Evolutionary conservation across 1,140 invertebrate species (phyloP).

Genomic region (Hylyphantes graminicola): DNA sequence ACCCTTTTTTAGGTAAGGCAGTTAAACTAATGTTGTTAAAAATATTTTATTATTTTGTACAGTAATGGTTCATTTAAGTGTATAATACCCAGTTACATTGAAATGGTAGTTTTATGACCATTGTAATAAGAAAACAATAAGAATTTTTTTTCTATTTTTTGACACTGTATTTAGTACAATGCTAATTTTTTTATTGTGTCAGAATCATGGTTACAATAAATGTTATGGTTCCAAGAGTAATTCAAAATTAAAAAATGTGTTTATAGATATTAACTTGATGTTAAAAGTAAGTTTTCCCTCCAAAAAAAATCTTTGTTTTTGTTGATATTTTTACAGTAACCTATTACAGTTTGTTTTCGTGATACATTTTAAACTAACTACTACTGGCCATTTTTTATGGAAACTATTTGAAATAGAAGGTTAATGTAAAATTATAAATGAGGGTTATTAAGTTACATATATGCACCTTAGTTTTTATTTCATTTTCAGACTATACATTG

Average conservation of each 20-base stretch:
- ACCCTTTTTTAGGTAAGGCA: constrained; percentile 82
- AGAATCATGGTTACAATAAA: too few relatives aligned
- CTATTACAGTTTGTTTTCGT: not conserved
- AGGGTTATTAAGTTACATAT: not conserved
- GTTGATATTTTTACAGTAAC: not conserved
- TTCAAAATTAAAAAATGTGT: too few relatives aligned
- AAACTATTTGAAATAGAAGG: not conserved
- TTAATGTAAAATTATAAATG: not conserved
- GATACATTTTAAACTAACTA: not conserved
- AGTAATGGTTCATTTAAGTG: not conserved
- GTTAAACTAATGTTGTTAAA: not conserved
- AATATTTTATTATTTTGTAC: not conserved
- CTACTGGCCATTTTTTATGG: not conserved
- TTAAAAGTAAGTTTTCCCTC: not conserved
- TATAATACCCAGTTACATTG: not conserved
- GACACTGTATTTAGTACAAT: too few relatives aligned
- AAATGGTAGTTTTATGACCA: too few relatives aligned
- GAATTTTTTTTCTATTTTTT: not conserved
- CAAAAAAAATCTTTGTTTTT: not conserved
- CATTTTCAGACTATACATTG: not conserved
- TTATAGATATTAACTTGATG: not conserved
- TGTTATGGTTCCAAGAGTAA: too few relatives aligned
- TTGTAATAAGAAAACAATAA: not conserved
- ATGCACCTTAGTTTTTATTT: not conserved
- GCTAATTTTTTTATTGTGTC: too few relatives aligned